phyloP scores from a whole-genome alignment of 2,888 invertebrate genomes.

The Caenorhabditis zanzibari region DNA sequence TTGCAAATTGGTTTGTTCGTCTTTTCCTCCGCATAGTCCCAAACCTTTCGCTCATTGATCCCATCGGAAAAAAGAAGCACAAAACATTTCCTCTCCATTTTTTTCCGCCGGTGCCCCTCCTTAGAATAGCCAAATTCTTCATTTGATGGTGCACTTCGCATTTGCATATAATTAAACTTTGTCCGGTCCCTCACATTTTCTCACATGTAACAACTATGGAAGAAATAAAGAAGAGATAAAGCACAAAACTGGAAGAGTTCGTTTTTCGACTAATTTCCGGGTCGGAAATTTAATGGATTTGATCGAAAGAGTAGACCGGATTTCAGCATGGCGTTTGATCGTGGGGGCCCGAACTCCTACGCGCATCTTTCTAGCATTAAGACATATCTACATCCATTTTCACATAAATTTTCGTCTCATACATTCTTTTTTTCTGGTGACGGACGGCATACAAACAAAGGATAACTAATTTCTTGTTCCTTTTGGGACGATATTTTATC shows the following conservation, averaged over 20 bases:
- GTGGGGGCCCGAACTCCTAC: no score
- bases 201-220: conserved; percentile 20
- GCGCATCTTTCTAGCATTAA: no score
- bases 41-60: conserved; percentile 60
- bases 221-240: conserved; percentile 2
- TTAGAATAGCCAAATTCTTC: conserved; percentile 63
- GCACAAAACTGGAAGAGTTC: conserved; percentile 42
- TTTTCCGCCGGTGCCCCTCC: conserved; percentile 33
- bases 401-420: conserved; percentile 53
- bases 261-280: conserved; percentile 28
- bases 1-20: conserved; percentile 54
- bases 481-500: conserved; percentile 45
- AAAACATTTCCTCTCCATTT: conserved; percentile 39
- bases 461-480: conserved; percentile 60
- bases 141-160: conserved; percentile 61
- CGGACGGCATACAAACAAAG: conserved; percentile 48
- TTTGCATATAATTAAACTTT: conserved; percentile 63
- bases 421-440: conserved; percentile 23
- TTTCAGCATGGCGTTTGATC: conserved; percentile 20
- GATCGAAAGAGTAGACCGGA: not conserved
- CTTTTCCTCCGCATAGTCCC: conserved; percentile 1
- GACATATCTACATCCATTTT: conserved; percentile 28
- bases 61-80: conserved; percentile 28
- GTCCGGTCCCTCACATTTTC: conserved; percentile 21
- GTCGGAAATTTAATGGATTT: conserved; percentile 9